Evolutionary conservation across 2,888 invertebrate species (phyloP), one percentile per base, ranked within the genome.

Genomic region (Pheosia gnoma): DNA sequence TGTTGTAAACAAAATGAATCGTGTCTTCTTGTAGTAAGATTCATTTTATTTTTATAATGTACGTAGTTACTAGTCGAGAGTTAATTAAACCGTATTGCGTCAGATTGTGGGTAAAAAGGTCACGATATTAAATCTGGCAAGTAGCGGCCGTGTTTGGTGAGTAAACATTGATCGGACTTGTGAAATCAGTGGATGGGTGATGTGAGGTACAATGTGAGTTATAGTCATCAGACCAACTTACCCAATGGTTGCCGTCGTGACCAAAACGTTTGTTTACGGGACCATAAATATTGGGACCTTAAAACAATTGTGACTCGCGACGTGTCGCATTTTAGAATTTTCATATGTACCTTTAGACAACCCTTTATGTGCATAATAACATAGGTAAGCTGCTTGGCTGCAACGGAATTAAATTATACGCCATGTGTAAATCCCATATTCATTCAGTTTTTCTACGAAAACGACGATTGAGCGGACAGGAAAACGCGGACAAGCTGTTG

Each of bases 401-500:
- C 10, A 45, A 45, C 45, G 41, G 6, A 10, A 47, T 47, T 10
- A 8, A 47, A 47, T 49, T 49, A 49, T 13, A 49, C 49, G 72
- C 60, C 66, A 64, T 62, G 63, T 68, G 63, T 47, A 47, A 6
- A 1, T 58, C 61, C 65, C 64, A 69, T 74, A 75, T 72, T 73
- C 70, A 74, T 73, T 68, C 62, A 72, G 61, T 69, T 79, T 79
- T 80, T 78, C 75, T 78, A 75, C 72, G 74, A 75, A 74, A 74
- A 68, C 5, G 72, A 70, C 70, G 78, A 72, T 66, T 68, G 62
- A 61, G 61, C 68, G 68, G 67, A 74, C 81, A 82, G 84, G 84
- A 84, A 83, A 84, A 79, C 78, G 80, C 81, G 82, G 79, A 79
- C 82, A 79, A 73, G 75, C 77, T 63, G 71, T 62, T 75, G 75